phyloP scores from a whole-genome alignment of 2,113 vertebrate species.

The Hemichromis elongatus region DNA sequence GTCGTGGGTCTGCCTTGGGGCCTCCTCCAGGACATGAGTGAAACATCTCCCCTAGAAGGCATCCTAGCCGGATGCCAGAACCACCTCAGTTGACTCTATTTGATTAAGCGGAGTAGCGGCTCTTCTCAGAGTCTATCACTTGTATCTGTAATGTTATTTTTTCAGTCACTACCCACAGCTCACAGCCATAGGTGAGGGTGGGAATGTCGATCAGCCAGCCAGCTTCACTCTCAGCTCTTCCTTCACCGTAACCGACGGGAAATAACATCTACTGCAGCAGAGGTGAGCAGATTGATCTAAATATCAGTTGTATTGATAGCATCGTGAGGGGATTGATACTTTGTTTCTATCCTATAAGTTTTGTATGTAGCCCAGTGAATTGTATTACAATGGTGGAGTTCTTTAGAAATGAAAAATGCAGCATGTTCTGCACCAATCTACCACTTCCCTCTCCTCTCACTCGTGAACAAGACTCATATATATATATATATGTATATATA shows the following conservation, averaged over 20 bases:
- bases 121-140: neutral
- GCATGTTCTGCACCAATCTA: neutral
- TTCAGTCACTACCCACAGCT: neutral
- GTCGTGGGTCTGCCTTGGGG: neutral
- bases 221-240: neutral
- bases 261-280: neutral
- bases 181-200: neutral
- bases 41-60: neutral
- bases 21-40: neutral
- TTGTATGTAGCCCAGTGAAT: neutral
- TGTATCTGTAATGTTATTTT: neutral
- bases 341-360: neutral
- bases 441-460: neutral
- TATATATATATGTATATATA: neutral
- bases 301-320: too few species aligned
- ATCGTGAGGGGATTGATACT: neutral
- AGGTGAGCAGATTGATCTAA: neutral
- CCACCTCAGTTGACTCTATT: neutral
- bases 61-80: accelerated
- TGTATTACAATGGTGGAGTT: neutral
- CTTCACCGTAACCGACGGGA: neutral
- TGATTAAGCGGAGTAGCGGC: neutral
- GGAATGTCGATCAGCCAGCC: neutral
- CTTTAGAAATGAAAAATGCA: neutral
- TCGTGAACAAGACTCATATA: neutral